These are phyloP conservation scores for Sogatella furcifera DNA, from an alignment of 1,140 invertebrate genomes.

Conservation along the genomic window DNA sequence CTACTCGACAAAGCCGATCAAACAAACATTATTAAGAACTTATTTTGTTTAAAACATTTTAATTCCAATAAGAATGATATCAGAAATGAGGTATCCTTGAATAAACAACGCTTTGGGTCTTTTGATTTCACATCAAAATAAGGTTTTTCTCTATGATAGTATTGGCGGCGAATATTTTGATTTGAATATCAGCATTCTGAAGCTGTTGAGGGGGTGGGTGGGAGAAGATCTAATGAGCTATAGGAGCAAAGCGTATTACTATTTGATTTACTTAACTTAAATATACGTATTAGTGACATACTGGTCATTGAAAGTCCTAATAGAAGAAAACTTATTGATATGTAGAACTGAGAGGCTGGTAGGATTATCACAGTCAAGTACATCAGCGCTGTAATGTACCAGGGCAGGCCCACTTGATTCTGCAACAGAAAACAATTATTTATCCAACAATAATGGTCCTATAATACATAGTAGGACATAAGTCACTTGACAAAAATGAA, in stretches of 20 bases:
- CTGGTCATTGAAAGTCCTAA: constrained; percentile 7
- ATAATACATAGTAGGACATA: too few species aligned
- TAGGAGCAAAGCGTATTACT: constrained; percentile 15
- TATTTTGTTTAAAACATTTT: too few species aligned
- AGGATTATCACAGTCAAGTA: constrained; percentile 38
- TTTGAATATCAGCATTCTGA: constrained; percentile 6
- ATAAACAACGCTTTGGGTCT: too few species aligned
- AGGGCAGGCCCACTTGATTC: constrained; percentile 45
- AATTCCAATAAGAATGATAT: too few species aligned
- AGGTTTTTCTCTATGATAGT: too few species aligned
- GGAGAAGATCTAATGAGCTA: constrained; percentile 17
- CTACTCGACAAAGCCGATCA: too few species aligned
- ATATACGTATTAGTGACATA: background rate
- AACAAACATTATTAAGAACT: too few species aligned
- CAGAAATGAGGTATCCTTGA: too few species aligned
- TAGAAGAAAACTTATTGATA: constrained; percentile 13
- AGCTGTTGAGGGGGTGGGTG: background rate
- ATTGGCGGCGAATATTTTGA: too few species aligned
- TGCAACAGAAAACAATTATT: constrained; percentile 28
- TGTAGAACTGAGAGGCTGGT: constrained; percentile 27
- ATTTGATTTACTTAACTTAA: background rate
- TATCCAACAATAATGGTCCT: too few species aligned
- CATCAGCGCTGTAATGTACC: constrained; percentile 35
- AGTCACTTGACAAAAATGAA: too few species aligned
- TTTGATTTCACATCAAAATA: too few species aligned